Evolutionary conservation across 2,888 invertebrate species (phyloP).

Genomic region (Lampropteryx suffumata): DNA sequence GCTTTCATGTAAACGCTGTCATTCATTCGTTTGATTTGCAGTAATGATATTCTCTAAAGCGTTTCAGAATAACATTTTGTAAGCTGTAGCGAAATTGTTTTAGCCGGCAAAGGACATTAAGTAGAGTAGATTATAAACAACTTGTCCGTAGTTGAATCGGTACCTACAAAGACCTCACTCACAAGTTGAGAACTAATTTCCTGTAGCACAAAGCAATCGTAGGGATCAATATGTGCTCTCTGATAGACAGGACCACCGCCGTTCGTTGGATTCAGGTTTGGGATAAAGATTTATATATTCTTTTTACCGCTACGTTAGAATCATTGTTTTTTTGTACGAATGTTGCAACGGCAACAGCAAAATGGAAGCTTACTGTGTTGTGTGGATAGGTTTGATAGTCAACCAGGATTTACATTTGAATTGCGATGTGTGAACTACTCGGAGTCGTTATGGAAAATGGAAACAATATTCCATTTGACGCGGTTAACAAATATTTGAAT

Average conservation of each 20-base stretch:
- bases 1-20: constrained; percentile 20
- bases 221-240: constrained; percentile 52
- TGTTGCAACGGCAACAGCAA: too few species aligned
- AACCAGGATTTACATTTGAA: constrained; percentile 16
- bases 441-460: constrained; percentile 17
- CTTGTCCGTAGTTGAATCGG: constrained; percentile 16
- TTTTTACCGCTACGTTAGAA: too few species aligned
- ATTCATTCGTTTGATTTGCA: constrained; percentile 15
- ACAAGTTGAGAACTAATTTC: constrained; percentile 75
- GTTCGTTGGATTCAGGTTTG: too few species aligned
- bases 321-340: too few species aligned
- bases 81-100: not conserved
- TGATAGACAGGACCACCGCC: constrained; percentile 46
- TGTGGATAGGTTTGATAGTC: constrained; percentile 12
- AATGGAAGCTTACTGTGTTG: too few species aligned
- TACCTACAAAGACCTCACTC: constrained; percentile 44
- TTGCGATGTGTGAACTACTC: constrained; percentile 12
- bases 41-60: not conserved
- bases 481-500: constrained; percentile 5
- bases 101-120: not conserved
- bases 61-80: not conserved
- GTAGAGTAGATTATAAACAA: not conserved
- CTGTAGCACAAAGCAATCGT: constrained; percentile 75
- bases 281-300: too few species aligned
- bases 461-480: constrained; percentile 15